Evolutionary conservation across 2,888 invertebrate genomes (phyloP).

Genomic region (Cerceris rybyensis): DNA sequence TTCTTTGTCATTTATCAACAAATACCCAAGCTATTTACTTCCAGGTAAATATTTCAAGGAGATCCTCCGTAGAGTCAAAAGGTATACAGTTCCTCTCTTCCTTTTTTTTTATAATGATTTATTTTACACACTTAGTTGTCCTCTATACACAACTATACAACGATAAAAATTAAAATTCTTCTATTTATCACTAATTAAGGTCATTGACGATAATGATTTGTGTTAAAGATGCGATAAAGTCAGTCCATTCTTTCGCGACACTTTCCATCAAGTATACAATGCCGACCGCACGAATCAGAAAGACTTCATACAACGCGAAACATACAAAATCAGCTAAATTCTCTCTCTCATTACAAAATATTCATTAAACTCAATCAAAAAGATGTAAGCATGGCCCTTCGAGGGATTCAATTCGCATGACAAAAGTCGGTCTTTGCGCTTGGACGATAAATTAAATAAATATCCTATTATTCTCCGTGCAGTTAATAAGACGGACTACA

Average conservation of each 20-base stretch:
- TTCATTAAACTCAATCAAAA: slow-evolving; percentile 27
- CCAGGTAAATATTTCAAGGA: background rate
- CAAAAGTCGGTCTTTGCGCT: slow-evolving; percentile 35
- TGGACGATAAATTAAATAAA: slow-evolving; percentile 61
- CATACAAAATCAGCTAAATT: slow-evolving; percentile 30
- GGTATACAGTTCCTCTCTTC: background rate
- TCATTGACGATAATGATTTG: slow-evolving; percentile 65
- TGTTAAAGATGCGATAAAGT: slow-evolving; percentile 65
- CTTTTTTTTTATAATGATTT: slow-evolving; percentile 75
- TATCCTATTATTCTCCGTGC: slow-evolving; percentile 36
- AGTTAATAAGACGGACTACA: slow-evolving; percentile 23
- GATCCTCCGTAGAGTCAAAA: slow-evolving; percentile 3
- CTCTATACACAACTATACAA: slow-evolving; percentile 81
- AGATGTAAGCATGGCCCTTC: slow-evolving; percentile 10
- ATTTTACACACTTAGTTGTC: slow-evolving; percentile 81
- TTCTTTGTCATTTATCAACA: too few species aligned
- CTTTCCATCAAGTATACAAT: slow-evolving; percentile 47
- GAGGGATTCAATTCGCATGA: slow-evolving; percentile 20
- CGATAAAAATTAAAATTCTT: slow-evolving; percentile 78
- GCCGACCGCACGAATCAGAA: slow-evolving; percentile 38
- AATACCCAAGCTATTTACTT: background rate
- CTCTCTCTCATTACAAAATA: slow-evolving; percentile 2
- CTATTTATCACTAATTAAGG: slow-evolving; percentile 68
- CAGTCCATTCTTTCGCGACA: slow-evolving; percentile 59
- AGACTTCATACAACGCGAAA: slow-evolving; percentile 23